These are phyloP conservation scores for Ostrea denselamellosa DNA, from an alignment of 1,140 invertebrate genomes.

Conservation along the genomic window DNA sequence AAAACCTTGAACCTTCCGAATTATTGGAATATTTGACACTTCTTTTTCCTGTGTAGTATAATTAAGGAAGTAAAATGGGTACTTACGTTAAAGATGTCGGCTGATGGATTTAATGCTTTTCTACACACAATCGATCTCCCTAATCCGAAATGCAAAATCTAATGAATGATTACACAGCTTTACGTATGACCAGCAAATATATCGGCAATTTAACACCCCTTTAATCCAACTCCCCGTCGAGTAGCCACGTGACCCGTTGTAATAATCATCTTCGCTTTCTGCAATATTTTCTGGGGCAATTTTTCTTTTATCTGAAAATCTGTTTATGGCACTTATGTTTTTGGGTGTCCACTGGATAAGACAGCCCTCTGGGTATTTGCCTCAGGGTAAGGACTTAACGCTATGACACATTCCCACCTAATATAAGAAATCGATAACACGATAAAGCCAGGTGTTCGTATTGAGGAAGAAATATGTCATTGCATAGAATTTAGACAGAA, in stretches of 20 bases:
- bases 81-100: neutral
- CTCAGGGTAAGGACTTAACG: neutral
- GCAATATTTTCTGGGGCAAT: neutral
- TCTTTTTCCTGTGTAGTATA: neutral
- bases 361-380: neutral
- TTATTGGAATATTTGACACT: neutral
- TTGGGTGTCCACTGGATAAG: constrained; percentile 5
- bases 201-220: constrained; percentile 25
- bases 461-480: constrained; percentile 23
- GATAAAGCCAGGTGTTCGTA: constrained; percentile 34
- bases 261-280: neutral
- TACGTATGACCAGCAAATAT: constrained; percentile 14
- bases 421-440: constrained; percentile 25
- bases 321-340: neutral
- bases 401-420: neutral
- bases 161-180: neutral
- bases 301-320: constrained; percentile 6
- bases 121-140: neutral
- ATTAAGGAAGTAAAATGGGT: neutral
- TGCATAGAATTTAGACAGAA: neutral
- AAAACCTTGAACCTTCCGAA: neutral
- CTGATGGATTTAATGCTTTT: neutral
- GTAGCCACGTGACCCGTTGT: constrained; percentile 11
- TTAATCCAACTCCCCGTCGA: neutral
- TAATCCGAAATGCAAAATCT: neutral